Conservation (phyloP, 2,113 vertebrate genomes). For the Anarrhichthys ocellatus region DNA sequence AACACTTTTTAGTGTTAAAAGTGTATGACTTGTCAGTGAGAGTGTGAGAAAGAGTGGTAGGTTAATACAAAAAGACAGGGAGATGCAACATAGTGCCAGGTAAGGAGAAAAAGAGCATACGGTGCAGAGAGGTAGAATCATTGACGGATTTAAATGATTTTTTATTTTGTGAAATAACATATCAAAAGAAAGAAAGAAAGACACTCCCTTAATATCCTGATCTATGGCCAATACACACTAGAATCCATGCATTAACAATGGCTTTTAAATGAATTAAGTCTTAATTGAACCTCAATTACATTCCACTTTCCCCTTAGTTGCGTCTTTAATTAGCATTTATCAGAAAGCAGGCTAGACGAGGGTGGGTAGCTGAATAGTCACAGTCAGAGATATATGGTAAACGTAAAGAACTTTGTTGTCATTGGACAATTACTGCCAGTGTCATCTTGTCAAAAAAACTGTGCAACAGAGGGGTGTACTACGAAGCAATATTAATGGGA, state of each 20-base stretch:
- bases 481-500: too few species aligned
- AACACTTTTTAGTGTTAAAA: background rate
- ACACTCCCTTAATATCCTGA: background rate
- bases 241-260: conserved; percentile 21
- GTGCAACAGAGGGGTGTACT: too few species aligned
- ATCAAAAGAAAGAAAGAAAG: background rate
- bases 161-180: background rate
- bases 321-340: conserved; percentile 41
- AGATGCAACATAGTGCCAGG: background rate
- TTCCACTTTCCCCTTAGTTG: conserved; percentile 34
- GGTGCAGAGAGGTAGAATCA: background rate
- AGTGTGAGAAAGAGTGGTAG: background rate
- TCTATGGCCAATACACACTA: background rate
- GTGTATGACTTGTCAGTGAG: background rate
- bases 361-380: background rate
- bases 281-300: conserved; percentile 45
- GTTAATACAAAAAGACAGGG: background rate
- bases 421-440: background rate
- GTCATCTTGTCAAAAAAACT: background rate
- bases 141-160: background rate
- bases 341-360: conserved; percentile 30
- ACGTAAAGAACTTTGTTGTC: background rate
- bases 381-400: background rate
- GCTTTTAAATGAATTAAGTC: conserved; percentile 46
- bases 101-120: background rate